These are phyloP conservation scores for Tinamus major DNA, from an alignment of 2,797 vertebrate species.

Conservation along the genomic window DNA sequence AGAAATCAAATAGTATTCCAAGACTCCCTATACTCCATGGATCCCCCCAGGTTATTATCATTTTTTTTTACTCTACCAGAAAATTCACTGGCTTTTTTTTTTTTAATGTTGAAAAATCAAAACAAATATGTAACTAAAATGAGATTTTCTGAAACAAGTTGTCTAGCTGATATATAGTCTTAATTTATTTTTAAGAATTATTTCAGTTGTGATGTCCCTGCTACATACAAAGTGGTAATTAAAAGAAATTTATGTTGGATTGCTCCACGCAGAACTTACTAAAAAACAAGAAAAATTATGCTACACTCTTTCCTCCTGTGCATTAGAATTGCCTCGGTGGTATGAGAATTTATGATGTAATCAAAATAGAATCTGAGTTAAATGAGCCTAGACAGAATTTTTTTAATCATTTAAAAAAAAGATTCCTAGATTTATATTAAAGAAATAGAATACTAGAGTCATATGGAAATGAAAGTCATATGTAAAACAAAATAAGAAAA, in stretches of 20 bases:
- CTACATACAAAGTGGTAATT: constrained; percentile 42
- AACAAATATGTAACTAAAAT: background rate
- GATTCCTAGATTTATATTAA: background rate
- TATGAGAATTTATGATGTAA: background rate
- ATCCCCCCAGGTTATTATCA: background rate
- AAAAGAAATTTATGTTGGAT: constrained; percentile 39
- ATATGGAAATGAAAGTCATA: background rate
- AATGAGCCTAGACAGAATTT: background rate
- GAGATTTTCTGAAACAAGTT: background rate
- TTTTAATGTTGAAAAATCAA: background rate
- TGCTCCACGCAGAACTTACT: constrained; percentile 14
- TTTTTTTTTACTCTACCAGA: background rate
- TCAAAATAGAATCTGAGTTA: background rate
- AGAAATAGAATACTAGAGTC: background rate
- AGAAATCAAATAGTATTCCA: background rate
- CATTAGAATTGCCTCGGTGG: background rate
- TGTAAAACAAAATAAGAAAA: background rate
- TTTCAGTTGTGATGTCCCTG: constrained; percentile 2
- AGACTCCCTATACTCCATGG: background rate
- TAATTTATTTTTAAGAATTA: constrained; percentile 16
- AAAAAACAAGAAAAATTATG: constrained; percentile 18
- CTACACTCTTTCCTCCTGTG: background rate
- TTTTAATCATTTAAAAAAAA: background rate
- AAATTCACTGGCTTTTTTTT: background rate
- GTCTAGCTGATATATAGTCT: background rate